These are phyloP conservation scores for Drosophila antonietae DNA, from an alignment of 2,888 invertebrate species.

Conservation along the genomic window DNA sequence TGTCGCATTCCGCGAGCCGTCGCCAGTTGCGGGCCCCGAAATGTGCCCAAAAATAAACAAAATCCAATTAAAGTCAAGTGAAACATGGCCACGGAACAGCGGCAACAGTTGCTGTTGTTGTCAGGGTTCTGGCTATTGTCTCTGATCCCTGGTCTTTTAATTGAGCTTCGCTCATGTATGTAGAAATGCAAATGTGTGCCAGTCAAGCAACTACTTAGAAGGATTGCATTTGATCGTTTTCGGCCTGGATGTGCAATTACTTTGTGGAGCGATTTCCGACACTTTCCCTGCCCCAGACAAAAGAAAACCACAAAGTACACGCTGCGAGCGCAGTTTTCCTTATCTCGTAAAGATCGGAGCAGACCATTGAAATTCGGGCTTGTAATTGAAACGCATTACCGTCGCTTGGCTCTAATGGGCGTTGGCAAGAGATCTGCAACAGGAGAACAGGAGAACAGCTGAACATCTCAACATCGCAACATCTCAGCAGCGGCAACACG, in stretches of 20 bases:
- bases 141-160: slow-evolving; percentile 58
- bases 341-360: slow-evolving; percentile 61
- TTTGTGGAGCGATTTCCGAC: slow-evolving; percentile 63
- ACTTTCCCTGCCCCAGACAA: slow-evolving; percentile 64
- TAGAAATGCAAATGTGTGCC: slow-evolving; percentile 67
- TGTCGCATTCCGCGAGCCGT: slow-evolving; percentile 71
- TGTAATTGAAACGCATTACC: slow-evolving; percentile 76
- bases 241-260: slow-evolving; percentile 60
- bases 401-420: slow-evolving; percentile 62
- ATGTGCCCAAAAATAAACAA: slow-evolving; percentile 77
- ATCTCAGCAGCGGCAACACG: slow-evolving; percentile 38
- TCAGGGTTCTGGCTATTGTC: slow-evolving; percentile 25
- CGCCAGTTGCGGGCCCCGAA: slow-evolving; percentile 55
- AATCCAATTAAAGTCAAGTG: slow-evolving; percentile 78
- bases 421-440: slow-evolving; percentile 50
- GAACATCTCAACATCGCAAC: slow-evolving; percentile 29
- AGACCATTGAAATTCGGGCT: slow-evolving; percentile 65
- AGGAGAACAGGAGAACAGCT: slow-evolving; percentile 46
- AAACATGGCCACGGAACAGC: slow-evolving; percentile 49
- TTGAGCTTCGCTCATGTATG: slow-evolving; percentile 64
- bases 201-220: slow-evolving; percentile 55
- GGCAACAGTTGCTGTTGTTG: slow-evolving; percentile 33
- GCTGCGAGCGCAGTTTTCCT: slow-evolving; percentile 28
- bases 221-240: slow-evolving; percentile 40
- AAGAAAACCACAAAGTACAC: slow-evolving; percentile 11